phyloP scores from a whole-genome alignment of 2,113 vertebrate genomes.

The Cryptomyrus ogoouensis region DNA sequence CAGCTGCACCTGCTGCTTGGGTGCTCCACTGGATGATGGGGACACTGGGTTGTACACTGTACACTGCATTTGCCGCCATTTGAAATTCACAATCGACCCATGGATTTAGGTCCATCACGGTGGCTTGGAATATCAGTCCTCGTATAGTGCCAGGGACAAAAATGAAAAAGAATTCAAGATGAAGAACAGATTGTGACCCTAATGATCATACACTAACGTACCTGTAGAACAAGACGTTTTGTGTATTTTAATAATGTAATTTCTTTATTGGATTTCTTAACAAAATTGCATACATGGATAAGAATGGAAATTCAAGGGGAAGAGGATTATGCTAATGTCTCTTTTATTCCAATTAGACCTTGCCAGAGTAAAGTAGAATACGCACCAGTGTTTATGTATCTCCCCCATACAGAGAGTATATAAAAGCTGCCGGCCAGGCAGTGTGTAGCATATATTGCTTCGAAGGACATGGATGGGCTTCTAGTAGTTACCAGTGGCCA shows the following conservation, averaged over 20 bases:
- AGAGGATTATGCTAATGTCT: slow-evolving; percentile 5
- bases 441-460: neutral
- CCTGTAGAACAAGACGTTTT: neutral
- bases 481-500: slow-evolving; percentile 71
- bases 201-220: neutral
- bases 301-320: neutral
- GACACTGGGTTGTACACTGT: slow-evolving; percentile 75
- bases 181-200: slow-evolving; percentile 1
- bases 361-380: neutral
- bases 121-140: slow-evolving; percentile 74
- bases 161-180: slow-evolving; percentile 13
- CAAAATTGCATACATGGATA: neutral
- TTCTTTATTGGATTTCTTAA: neutral
- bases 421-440: neutral
- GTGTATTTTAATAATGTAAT: neutral
- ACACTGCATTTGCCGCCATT: slow-evolving; percentile 82
- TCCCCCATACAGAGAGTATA: neutral
- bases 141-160: slow-evolving; percentile 77
- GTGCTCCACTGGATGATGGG: slow-evolving; percentile 86
- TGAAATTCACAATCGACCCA: slow-evolving; percentile 94
- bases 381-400: neutral
- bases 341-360: neutral
- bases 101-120: slow-evolving; percentile 82
- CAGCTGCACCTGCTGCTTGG: slow-evolving; percentile 82
- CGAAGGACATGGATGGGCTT: neutral